A percentile compares a stretch with the other conserved stretches of the same genome.
Conservation (phyloP, 2,113 vertebrate species). For the Hyaena hyaena region DNA sequence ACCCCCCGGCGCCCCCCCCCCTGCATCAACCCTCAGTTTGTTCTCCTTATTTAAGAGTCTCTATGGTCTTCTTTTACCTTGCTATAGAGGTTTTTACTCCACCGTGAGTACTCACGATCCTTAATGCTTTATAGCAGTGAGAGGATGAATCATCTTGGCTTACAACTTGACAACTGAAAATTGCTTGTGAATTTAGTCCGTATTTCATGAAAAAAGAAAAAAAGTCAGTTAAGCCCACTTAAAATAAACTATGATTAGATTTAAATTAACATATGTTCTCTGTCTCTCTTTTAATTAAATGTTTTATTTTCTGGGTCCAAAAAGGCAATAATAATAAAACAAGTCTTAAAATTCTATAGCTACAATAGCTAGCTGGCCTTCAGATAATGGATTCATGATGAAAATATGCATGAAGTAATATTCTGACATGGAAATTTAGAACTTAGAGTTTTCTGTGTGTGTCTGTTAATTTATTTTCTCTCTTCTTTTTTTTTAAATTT, state of each 20-base stretch:
- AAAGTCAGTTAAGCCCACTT: not conserved
- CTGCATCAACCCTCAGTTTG: no score
- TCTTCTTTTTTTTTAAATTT: not conserved
- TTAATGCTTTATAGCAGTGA: not conserved
- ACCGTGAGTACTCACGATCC: not conserved
- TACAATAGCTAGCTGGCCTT: not conserved
- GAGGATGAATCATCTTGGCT: not conserved
- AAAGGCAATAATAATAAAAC: constrained; percentile 42
- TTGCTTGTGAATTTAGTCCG: not conserved
- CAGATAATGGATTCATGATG: not conserved
- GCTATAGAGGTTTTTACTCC: not conserved
- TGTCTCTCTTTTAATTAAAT: constrained; percentile 22
- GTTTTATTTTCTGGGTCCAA: not conserved
- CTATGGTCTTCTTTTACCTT: not conserved
- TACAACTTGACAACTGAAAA: not conserved
- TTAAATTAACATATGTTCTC: not conserved
- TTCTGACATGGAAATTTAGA: not conserved
- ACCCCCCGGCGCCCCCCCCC: no score
- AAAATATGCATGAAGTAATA: not conserved
- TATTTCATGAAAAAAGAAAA: constrained; percentile 1
- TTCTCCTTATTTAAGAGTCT: no score
- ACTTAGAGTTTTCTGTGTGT: not conserved
- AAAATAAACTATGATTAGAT: not conserved
- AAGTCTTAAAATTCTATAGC: not conserved
- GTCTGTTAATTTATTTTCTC: not conserved